Conservation (phyloP, 2,888 invertebrate species). For the Meteorus colon region DNA sequence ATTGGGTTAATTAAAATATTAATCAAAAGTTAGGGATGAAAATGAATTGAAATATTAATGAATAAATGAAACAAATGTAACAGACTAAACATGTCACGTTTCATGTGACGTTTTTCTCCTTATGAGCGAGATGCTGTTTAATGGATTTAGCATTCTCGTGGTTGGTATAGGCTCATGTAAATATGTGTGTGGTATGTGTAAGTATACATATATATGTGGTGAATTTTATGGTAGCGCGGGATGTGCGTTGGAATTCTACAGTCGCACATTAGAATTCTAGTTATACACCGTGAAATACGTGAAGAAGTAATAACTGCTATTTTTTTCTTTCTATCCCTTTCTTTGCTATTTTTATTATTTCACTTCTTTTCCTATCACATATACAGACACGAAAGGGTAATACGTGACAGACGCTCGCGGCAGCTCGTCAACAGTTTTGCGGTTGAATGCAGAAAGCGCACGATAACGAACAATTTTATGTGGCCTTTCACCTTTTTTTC, state of each 20-base stretch:
- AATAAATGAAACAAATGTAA: neutral
- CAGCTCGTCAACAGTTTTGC: conserved; percentile 30
- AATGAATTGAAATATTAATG: neutral
- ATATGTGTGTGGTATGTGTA: neutral
- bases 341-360: conserved; percentile 9
- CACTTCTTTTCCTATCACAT: conserved; percentile 21
- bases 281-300: conserved; percentile 44
- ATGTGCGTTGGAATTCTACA: conserved; percentile 5
- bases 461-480: conserved; percentile 40
- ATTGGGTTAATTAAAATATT: too few relatives aligned
- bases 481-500: conserved; percentile 31
- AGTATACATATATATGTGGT: conserved; percentile 27
- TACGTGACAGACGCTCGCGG: neutral
- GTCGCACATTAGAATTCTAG: conserved; percentile 53
- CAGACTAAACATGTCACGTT: conserved; percentile 9
- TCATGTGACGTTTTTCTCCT: conserved; percentile 8
- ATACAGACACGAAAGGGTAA: neutral
- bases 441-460: conserved; percentile 26
- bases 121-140: conserved; percentile 28
- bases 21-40: too few relatives aligned
- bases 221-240: conserved; percentile 46
- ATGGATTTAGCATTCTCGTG: conserved; percentile 45
- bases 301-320: neutral
- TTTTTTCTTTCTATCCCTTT: conserved; percentile 6
- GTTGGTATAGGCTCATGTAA: conserved; percentile 21